phyloP scores from a whole-genome alignment of 2,113 vertebrate species.

The Periophthalmus modestus region DNA sequence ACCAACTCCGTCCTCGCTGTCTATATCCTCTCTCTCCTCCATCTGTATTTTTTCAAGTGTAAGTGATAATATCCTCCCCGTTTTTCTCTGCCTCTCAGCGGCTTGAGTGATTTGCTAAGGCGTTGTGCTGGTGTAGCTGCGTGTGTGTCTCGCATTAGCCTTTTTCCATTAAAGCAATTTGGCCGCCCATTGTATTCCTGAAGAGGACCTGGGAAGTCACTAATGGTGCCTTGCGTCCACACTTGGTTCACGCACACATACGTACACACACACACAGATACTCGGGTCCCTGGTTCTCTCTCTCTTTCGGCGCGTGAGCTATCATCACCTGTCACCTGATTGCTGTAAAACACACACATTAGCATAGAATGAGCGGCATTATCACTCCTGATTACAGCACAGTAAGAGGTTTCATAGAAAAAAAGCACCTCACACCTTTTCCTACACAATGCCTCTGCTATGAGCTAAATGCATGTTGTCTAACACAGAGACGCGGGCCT shows the following conservation, averaged over 20 bases:
- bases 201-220: constrained; percentile 84
- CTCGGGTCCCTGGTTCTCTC: constrained; percentile 67
- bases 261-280: constrained; percentile 20
- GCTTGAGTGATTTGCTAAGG: constrained; percentile 78
- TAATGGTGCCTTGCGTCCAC: constrained; percentile 80
- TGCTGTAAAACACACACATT: constrained; percentile 82
- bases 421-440: constrained; percentile 77
- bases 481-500: constrained; percentile 65
- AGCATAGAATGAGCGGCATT: constrained; percentile 82
- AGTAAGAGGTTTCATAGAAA: constrained; percentile 75
- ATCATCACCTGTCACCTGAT: constrained; percentile 80
- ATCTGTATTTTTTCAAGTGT: constrained; percentile 75
- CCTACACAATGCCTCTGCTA: constrained; percentile 79
- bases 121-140: constrained; percentile 56
- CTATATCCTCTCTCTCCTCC: constrained; percentile 66
- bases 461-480: constrained; percentile 82
- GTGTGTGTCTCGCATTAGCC: constrained; percentile 73
- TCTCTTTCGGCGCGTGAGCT: constrained; percentile 71
- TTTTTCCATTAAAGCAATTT: constrained; percentile 84
- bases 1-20: constrained; percentile 63
- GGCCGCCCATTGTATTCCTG: constrained; percentile 81
- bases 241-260: constrained; percentile 41
- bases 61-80: constrained; percentile 76
- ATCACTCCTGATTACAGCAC: constrained; percentile 78
- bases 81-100: constrained; percentile 69